Evolutionary conservation across 2,113 vertebrate genomes (phyloP).

Genomic region (Tretioscincus oriximinensis): DNA sequence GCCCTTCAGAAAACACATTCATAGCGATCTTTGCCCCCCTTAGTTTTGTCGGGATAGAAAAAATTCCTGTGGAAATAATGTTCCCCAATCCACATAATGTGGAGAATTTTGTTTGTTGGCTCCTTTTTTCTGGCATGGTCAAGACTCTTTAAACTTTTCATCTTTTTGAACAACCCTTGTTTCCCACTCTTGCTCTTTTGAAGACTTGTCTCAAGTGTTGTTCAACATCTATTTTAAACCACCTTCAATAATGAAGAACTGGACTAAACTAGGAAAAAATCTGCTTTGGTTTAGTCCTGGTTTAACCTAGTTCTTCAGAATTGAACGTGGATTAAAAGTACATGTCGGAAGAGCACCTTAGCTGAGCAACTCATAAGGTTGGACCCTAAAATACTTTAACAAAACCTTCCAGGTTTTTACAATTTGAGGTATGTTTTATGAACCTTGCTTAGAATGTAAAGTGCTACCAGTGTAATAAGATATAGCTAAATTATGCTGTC

Average conservation of each 20-base stretch:
- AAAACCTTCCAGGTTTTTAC: not conserved
- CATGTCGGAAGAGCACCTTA: too few species aligned
- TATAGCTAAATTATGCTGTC: not conserved
- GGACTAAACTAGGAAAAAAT: too few species aligned
- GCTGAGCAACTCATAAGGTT: not conserved
- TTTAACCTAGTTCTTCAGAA: too few species aligned
- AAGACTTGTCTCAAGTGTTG: not conserved
- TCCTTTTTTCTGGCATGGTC: not conserved
- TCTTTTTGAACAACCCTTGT: not conserved
- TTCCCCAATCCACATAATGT: not conserved
- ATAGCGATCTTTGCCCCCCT: not conserved
- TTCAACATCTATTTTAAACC: too few species aligned
- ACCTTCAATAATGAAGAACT: too few species aligned
- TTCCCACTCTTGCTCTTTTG: not conserved
- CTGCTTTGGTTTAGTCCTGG: too few species aligned
- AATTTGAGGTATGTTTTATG: conserved; percentile 2
- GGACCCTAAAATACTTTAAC: not conserved
- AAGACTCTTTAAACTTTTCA: not conserved
- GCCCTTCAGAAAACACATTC: not conserved
- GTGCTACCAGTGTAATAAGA: not conserved
- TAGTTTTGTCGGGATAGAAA: not conserved
- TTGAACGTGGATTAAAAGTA: too few species aligned
- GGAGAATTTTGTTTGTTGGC: not conserved
- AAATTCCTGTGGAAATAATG: not conserved
- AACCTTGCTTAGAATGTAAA: not conserved